phyloP scores from a whole-genome alignment of 2,113 vertebrate species.

The Zingel zingel region DNA sequence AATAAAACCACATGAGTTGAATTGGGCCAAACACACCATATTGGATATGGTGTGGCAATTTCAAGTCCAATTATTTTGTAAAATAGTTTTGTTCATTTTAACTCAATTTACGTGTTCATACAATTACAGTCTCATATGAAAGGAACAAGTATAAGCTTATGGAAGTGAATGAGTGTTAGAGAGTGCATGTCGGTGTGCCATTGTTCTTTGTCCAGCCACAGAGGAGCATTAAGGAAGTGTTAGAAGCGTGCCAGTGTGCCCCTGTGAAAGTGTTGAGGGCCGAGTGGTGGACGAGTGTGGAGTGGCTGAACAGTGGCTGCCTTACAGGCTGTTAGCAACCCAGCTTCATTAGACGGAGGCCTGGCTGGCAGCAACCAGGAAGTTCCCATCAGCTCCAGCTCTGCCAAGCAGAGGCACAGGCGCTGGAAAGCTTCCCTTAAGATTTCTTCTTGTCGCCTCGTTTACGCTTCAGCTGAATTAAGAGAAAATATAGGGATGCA shows the following conservation, averaged over 20 bases:
- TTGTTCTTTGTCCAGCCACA: slow-evolving; percentile 82
- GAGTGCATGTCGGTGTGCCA: slow-evolving; percentile 64
- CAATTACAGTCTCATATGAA: slow-evolving; percentile 48
- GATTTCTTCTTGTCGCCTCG: slow-evolving; percentile 38
- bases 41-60: neutral
- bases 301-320: slow-evolving; percentile 78
- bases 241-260: slow-evolving; percentile 80
- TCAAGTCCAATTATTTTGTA: slow-evolving; percentile 15
- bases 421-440: slow-evolving; percentile 67
- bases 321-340: slow-evolving; percentile 75
- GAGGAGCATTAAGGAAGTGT: slow-evolving; percentile 82
- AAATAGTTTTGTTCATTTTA: slow-evolving; percentile 39
- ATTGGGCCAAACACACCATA: slow-evolving; percentile 23
- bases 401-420: slow-evolving; percentile 69
- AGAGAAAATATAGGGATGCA: slow-evolving; percentile 52
- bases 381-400: slow-evolving; percentile 70
- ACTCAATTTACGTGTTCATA: slow-evolving; percentile 6
- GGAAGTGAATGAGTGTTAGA: slow-evolving; percentile 64
- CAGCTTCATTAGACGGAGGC: slow-evolving; percentile 74
- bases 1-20: slow-evolving; percentile 30
- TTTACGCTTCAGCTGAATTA: slow-evolving; percentile 49
- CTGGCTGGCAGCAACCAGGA: slow-evolving; percentile 74
- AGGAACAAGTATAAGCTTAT: slow-evolving; percentile 60
- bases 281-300: slow-evolving; percentile 70
- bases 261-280: slow-evolving; percentile 78